These are phyloP conservation scores for Menidia menidia DNA, from an alignment of 2,797 vertebrate species.

Conservation along the genomic window DNA sequence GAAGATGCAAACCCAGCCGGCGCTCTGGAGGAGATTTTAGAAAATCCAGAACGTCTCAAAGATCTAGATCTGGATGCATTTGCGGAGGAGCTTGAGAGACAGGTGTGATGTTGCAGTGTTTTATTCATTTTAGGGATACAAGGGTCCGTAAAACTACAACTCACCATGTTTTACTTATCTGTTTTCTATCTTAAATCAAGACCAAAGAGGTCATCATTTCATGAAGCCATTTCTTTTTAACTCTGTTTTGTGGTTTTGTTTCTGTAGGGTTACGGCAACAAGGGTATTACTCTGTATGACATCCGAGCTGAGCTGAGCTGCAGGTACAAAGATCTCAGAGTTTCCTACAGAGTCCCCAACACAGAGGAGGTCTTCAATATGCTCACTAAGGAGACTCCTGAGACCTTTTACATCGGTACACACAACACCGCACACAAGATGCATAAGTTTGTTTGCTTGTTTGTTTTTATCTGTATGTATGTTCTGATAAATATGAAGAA, in stretches of 20 bases:
- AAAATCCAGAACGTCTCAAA: slow-evolving; percentile 97
- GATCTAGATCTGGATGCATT: slow-evolving; percentile 98
- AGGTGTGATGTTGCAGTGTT: slow-evolving; percentile 61
- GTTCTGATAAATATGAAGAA: no score
- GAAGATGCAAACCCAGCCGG: slow-evolving; percentile 98
- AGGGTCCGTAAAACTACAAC: no score
- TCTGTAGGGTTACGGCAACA: slow-evolving; percentile 95
- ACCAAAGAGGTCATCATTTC: no score
- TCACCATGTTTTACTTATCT: no score
- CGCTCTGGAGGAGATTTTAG: slow-evolving; percentile 96
- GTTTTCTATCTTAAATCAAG: no score
- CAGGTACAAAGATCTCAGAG: slow-evolving; percentile 97
- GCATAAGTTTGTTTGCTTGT: no score
- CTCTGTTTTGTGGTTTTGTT: background rate
- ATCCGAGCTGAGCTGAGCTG: slow-evolving; percentile 98
- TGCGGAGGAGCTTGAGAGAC: slow-evolving; percentile 98
- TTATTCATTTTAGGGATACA: no score
- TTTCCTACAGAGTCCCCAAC: slow-evolving; percentile 92
- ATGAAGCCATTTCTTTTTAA: background rate
- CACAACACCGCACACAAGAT: no score
- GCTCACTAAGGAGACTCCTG: slow-evolving; percentile 98
- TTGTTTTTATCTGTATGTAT: no score
- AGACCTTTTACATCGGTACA: slow-evolving; percentile 98
- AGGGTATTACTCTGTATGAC: slow-evolving; percentile 98
- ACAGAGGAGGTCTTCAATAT: slow-evolving; percentile 98